Evolutionary conservation across 2,113 vertebrate genomes (phyloP), one percentile per base, ranked within the genome.

Genomic region (Mandrillus leucophaeus): DNA sequence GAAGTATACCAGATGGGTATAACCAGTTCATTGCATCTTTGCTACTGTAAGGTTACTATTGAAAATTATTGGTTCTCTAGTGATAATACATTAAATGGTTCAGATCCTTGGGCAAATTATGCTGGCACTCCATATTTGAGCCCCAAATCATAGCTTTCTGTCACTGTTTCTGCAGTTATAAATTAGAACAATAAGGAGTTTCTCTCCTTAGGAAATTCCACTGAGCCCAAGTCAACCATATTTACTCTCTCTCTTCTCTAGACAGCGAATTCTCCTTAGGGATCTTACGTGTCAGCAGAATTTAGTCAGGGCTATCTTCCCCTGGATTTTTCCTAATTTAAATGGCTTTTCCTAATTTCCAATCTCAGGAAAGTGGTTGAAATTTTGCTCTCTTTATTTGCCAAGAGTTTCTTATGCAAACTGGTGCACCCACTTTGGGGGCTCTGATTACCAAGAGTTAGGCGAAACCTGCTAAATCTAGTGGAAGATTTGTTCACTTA

Each of bases 401-500:
- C 61, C 18, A 82, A 45, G 18, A 25, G 8, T 81, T 88, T 45
- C 25, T 92, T 80, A 76, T 45, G 4, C 40, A 93, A 83, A 90
- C n/a, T 52, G 8, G 5, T 40, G 4, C 6, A 55, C 32, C 43
- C n/a, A 48, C 40, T 75, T 97, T 35, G 45, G 75, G 80, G 30
- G 3, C 17, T 92, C 92, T 55, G 52, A 96, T 92, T 96, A 90
- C 27, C 55, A 90, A 96, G 87, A 95, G 43, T 93, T 89, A 97
- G 86, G 75, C 50, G 32, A 38, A 85, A 11, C n/a, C 76, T 82
- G 64, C 57, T 96, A 95, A 96, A 83, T 87, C 84, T 92, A 89
- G 86, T 14, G 27, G 75, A 80, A 94, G 87, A 90, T 72, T 76
- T 92, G 32, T 81, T 97, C 38, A 72, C 40, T 93, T 75, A 90